phyloP scores from a whole-genome alignment of 2,888 invertebrate species.

The Melanostoma scalare region DNA sequence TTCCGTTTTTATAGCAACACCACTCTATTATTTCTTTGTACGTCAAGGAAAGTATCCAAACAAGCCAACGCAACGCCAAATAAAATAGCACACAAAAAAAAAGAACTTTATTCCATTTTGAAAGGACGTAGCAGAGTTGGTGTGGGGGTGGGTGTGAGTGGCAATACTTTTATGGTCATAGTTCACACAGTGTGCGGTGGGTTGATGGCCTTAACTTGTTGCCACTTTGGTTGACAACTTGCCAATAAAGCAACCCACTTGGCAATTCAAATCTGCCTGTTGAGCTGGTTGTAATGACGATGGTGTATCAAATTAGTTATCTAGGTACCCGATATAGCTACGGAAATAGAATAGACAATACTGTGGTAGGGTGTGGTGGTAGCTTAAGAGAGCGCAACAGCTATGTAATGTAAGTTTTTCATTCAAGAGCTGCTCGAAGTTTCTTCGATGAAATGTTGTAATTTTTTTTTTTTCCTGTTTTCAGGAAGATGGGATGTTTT shows the following conservation, averaged over 20 bases:
- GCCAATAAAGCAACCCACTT: slow-evolving; percentile 33
- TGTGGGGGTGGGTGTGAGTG: background rate
- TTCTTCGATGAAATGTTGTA: background rate
- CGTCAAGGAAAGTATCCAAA: too few relatives aligned
- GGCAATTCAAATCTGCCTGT: slow-evolving; percentile 44
- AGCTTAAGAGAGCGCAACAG: slow-evolving; percentile 41
- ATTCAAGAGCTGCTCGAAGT: slow-evolving; percentile 31
- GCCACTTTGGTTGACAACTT: slow-evolving; percentile 52
- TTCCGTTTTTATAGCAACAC: too few relatives aligned
- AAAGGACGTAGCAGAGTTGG: too few relatives aligned
- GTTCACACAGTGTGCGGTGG: background rate
- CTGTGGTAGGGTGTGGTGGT: background rate
- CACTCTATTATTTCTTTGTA: too few relatives aligned
- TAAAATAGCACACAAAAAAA: too few relatives aligned
- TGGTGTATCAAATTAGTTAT: slow-evolving; percentile 45
- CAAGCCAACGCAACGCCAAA: too few relatives aligned
- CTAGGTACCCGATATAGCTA: slow-evolving; percentile 25
- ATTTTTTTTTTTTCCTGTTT: too few relatives aligned
- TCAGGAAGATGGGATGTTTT: too few relatives aligned
- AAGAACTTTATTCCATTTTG: too few relatives aligned
- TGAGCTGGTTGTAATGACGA: slow-evolving; percentile 44
- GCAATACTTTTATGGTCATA: background rate
- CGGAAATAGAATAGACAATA: slow-evolving; percentile 4
- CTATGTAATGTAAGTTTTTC: background rate
- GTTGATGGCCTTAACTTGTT: slow-evolving; percentile 40